A percentile compares a stretch with the other conserved stretches of the same genome.
Conservation (phyloP, 2,113 vertebrate species). For the Melanotaenia duboulayi region DNA sequence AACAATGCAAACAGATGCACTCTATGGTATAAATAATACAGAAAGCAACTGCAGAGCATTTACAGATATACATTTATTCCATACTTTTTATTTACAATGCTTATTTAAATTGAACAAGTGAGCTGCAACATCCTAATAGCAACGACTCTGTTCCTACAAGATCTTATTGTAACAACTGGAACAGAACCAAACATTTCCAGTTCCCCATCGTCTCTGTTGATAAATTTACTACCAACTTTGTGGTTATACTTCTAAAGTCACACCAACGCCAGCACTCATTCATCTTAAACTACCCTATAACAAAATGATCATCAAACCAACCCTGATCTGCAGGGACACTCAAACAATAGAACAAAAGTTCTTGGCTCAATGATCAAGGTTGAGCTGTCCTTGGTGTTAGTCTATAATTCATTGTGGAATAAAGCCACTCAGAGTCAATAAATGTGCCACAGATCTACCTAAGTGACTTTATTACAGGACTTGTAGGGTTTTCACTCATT, state of each 20-base stretch:
- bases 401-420: conserved; percentile 16
- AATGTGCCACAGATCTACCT: conserved; percentile 24
- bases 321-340: conserved; percentile 6
- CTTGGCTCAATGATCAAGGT: conserved; percentile 25
- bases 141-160: not conserved
- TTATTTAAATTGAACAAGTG: not conserved
- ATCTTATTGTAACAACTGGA: not conserved
- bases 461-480: conserved; percentile 25
- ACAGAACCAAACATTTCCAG: not conserved
- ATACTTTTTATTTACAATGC: not conserved
- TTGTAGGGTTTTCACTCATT: conserved; percentile 26
- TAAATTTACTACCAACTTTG: not conserved
- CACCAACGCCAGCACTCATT: not conserved
- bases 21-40: not conserved
- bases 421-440: conserved; percentile 32
- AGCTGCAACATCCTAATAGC: not conserved
- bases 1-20: not conserved
- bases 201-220: not conserved
- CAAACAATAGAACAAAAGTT: not conserved
- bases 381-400: conserved; percentile 39
- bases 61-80: not conserved
- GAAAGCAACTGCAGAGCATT: not conserved
- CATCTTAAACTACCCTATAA: not conserved
- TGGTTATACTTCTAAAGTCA: not conserved
- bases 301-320: conserved; percentile 18